Percentiles rank a stretch among this genome's conserved stretches.
These are phyloP conservation scores for Gasteruption jaculator DNA, from an alignment of 2,888 invertebrate species.

Conservation along the genomic window DNA sequence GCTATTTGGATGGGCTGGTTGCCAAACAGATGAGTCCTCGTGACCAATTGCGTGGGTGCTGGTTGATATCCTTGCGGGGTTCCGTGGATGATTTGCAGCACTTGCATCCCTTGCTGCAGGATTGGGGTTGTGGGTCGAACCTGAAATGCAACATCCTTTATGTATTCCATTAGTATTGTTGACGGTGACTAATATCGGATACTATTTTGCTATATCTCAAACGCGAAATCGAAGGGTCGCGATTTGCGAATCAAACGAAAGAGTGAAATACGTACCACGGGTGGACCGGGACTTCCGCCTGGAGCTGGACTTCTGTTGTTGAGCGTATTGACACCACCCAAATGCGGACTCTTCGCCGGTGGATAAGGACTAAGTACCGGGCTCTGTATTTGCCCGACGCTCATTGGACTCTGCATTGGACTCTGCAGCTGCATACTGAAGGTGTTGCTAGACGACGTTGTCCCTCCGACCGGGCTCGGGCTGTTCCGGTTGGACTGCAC, in stretches of 20 bases:
- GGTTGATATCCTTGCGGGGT: constrained; percentile 46
- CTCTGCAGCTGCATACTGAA: constrained; percentile 48
- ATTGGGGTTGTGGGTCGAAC: constrained; percentile 48
- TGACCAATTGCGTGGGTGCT: constrained; percentile 44
- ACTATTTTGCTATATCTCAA: neutral
- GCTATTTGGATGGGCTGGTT: constrained; percentile 50
- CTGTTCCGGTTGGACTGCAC: constrained; percentile 47
- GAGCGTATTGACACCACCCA: constrained; percentile 36
- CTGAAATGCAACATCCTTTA: too few relatives aligned
- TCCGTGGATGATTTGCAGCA: constrained; percentile 48
- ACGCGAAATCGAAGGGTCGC: neutral
- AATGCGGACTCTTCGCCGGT: constrained; percentile 48
- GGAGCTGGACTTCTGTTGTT: constrained; percentile 48
- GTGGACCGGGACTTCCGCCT: constrained; percentile 49
- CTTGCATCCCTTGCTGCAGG: constrained; percentile 49
- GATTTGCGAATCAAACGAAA: neutral
- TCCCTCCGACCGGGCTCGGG: constrained; percentile 46
- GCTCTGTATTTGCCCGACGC: constrained; percentile 48
- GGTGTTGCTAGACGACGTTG: constrained; percentile 38
- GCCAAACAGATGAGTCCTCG: constrained; percentile 46
- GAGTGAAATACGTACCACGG: constrained; percentile 41
- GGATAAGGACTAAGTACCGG: constrained; percentile 50
- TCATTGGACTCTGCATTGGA: constrained; percentile 49
- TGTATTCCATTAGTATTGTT: constrained; percentile 1
- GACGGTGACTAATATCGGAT: neutral